Percentiles rank a stretch among this genome's conserved stretches.
Conservation (phyloP, 2,888 invertebrate species). For the Drepanosiphum platanoidis region DNA sequence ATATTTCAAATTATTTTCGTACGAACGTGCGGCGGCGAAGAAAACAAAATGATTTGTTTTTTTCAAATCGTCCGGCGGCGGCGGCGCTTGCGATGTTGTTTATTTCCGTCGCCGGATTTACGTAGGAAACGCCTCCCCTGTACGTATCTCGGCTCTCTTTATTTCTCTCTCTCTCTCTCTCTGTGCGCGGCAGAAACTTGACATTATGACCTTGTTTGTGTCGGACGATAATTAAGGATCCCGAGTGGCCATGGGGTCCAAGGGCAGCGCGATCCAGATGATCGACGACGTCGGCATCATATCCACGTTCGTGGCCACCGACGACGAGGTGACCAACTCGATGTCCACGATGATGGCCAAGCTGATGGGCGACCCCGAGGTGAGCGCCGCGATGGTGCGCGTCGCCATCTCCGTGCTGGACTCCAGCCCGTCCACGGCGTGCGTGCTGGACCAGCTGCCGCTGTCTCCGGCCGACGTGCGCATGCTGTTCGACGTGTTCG, state of each 20-base stretch:
- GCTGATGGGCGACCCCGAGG: not conserved
- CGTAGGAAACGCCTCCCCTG: too few relatives aligned
- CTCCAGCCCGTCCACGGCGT: constrained; percentile 19
- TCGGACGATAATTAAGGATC: not conserved
- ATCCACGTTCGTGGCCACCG: not conserved
- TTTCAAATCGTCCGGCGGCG: too few relatives aligned
- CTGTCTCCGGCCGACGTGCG: constrained; percentile 16
- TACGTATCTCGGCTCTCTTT: too few relatives aligned
- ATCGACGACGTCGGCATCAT: not conserved
- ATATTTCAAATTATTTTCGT: too few relatives aligned
- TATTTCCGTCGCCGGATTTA: too few relatives aligned
- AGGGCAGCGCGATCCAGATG: not conserved
- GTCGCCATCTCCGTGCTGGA: not conserved
- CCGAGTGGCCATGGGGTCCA: not conserved
- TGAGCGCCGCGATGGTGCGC: constrained; percentile 3
- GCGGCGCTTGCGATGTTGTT: too few relatives aligned
- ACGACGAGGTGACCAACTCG: constrained; percentile 8
- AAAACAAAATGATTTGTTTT: too few relatives aligned
- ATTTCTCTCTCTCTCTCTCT: too few relatives aligned
- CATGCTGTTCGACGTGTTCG: constrained; percentile 45
- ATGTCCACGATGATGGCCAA: constrained; percentile 18
- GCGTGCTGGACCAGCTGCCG: constrained; percentile 42
- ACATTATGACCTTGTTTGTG: too few relatives aligned
- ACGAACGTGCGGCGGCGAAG: too few relatives aligned
- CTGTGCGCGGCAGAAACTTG: too few relatives aligned